Conservation (phyloP, 2,888 invertebrate genomes). For the Criorhina ranunculi region DNA sequence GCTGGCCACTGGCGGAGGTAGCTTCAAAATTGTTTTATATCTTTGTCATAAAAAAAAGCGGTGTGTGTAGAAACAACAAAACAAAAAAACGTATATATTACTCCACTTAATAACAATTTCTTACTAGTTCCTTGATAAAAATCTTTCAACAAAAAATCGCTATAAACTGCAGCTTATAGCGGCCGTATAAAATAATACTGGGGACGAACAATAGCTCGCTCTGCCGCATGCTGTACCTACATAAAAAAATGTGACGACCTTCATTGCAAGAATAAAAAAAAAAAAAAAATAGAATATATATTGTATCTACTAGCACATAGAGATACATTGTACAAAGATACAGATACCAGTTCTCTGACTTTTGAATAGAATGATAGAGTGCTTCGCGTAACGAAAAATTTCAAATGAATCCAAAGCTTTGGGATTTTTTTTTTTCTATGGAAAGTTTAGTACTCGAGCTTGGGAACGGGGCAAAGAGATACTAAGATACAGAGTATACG, state of each 20-base stretch:
- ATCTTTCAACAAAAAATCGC: conserved; percentile 48
- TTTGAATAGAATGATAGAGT: conserved; percentile 77
- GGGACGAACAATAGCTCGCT: conserved; percentile 63
- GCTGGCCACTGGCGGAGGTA: conserved; percentile 37
- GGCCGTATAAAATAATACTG: conserved; percentile 1
- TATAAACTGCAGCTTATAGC: conserved; percentile 39
- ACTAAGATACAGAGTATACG: conserved; percentile 25
- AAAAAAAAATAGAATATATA: conserved; percentile 23
- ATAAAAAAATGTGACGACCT: conserved; percentile 70
- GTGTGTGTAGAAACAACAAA: not conserved
- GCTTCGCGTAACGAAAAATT: conserved; percentile 73
- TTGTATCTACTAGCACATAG: conserved; percentile 46
- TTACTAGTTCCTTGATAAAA: conserved; percentile 71
- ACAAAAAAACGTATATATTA: conserved; percentile 67
- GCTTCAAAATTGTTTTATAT: conserved; percentile 37
- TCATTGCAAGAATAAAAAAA: conserved; percentile 70
- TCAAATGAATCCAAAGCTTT: conserved; percentile 70
- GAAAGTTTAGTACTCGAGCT: conserved; percentile 47
- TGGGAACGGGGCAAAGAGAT: conserved; percentile 64
- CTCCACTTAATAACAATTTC: conserved; percentile 72
- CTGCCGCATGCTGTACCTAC: conserved; percentile 70
- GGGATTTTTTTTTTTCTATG: conserved; percentile 44
- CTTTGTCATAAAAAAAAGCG: conserved; percentile 35
- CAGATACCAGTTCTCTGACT: conserved; percentile 75
- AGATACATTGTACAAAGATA: conserved; percentile 64